Conservation (phyloP, 2,113 vertebrate species). For the Caranx melampygus region DNA sequence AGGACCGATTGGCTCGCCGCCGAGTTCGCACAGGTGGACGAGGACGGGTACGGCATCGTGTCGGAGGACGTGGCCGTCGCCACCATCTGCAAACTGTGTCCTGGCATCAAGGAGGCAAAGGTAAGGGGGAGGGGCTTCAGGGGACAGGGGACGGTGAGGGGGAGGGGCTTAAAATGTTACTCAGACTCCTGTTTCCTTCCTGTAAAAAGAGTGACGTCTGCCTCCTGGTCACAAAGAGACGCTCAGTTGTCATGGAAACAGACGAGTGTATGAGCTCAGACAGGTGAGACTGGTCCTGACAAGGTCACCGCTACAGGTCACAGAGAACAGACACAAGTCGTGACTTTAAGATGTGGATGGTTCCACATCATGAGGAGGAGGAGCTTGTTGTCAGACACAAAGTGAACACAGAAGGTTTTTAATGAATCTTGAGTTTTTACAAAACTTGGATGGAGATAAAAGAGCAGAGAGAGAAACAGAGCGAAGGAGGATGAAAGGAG, state of each 20-base stretch:
- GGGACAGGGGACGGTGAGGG: no score
- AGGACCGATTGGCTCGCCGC: constrained; percentile 90
- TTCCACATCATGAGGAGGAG: no score
- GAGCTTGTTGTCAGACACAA: not conserved
- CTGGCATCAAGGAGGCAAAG: constrained; percentile 94
- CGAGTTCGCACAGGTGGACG: constrained; percentile 89
- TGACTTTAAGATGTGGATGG: no score
- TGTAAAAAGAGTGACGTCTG: no score
- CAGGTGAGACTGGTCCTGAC: not conserved
- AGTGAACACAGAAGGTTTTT: not conserved
- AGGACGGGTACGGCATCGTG: constrained; percentile 94
- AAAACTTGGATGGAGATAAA: constrained; percentile 1
- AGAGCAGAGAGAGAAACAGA: constrained; percentile 2
- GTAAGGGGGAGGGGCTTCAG: constrained; percentile 67
- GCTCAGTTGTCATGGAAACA: constrained; percentile 3
- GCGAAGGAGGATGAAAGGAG: not conserved
- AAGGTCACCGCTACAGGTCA: no score
- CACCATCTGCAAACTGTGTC: constrained; percentile 92
- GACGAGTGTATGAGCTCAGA: constrained; percentile 1
- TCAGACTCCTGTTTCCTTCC: no score
- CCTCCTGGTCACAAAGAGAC: no score
- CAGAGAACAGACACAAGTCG: no score
- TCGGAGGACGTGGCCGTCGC: constrained; percentile 92
- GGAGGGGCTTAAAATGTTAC: no score
- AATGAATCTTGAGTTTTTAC: not conserved